A percentile compares a stretch with the other conserved stretches of the same genome.
phyloP scores from a whole-genome alignment of 1,140 invertebrate genomes.

The Drosophila paulistorum region DNA sequence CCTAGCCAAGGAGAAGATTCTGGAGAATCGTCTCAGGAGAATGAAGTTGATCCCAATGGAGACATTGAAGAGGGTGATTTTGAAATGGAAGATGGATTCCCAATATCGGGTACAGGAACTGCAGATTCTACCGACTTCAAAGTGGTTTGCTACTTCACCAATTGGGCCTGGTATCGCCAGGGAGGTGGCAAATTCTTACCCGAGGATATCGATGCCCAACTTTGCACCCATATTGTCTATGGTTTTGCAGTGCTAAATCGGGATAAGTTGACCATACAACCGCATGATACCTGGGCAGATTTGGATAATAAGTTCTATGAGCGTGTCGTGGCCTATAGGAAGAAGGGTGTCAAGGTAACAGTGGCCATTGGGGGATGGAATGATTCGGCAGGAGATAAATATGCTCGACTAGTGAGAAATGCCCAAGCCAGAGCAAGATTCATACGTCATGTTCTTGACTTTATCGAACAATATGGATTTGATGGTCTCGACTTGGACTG shows the following conservation, averaged over 20 bases:
- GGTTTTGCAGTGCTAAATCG: slow-evolving; percentile 94
- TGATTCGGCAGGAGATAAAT: slow-evolving; percentile 93
- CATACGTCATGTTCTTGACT: slow-evolving; percentile 89
- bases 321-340: slow-evolving; percentile 89
- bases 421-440: slow-evolving; percentile 88
- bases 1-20: slow-evolving; percentile 5
- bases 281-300: slow-evolving; percentile 95
- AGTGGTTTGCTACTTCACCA: slow-evolving; percentile 96
- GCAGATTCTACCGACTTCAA: slow-evolving; percentile 84
- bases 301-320: slow-evolving; percentile 95
- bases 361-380: slow-evolving; percentile 95
- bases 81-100: slow-evolving; percentile 31
- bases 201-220: slow-evolving; percentile 90
- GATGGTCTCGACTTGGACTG: slow-evolving; percentile 95
- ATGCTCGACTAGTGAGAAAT: slow-evolving; percentile 91
- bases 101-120: slow-evolving; percentile 5
- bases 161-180: slow-evolving; percentile 95
- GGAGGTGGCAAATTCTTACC: slow-evolving; percentile 92
- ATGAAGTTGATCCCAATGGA: slow-evolving; percentile 54
- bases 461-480: slow-evolving; percentile 91
- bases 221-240: slow-evolving; percentile 96
- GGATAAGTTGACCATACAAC: slow-evolving; percentile 89
- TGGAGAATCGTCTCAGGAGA: slow-evolving; percentile 42
- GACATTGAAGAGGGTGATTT: slow-evolving; percentile 58
- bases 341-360: slow-evolving; percentile 90